These are phyloP conservation scores for Patella caerulea DNA, from an alignment of 2,888 invertebrate species.

Conservation along the genomic window DNA sequence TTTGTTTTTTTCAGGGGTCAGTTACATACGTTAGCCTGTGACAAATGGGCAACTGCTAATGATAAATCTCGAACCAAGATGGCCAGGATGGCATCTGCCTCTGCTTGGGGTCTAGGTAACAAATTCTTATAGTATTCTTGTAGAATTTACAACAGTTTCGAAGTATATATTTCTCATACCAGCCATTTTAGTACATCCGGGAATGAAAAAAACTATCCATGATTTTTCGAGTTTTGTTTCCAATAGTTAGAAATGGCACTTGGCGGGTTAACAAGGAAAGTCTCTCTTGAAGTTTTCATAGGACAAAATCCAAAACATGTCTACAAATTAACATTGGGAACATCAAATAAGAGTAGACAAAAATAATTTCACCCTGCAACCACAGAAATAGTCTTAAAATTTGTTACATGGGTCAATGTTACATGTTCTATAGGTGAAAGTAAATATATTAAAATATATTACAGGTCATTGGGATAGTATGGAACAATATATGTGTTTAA, in stretches of 20 bases:
- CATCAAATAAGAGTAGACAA: too few relatives aligned
- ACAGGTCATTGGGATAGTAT: slow-evolving; percentile 90
- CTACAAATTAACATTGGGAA: too few relatives aligned
- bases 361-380: too few relatives aligned
- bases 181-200: too few relatives aligned
- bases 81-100: slow-evolving; percentile 89
- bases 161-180: too few relatives aligned
- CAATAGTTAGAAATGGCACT: too few relatives aligned
- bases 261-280: too few relatives aligned
- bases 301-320: too few relatives aligned
- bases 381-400: not conserved
- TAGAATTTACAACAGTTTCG: too few relatives aligned
- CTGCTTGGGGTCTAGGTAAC: slow-evolving; percentile 90
- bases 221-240: too few relatives aligned
- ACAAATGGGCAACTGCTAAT: slow-evolving; percentile 82
- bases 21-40: slow-evolving; percentile 84
- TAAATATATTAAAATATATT: slow-evolving; percentile 27
- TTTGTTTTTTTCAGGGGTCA: slow-evolving; percentile 72
- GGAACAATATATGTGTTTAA: slow-evolving; percentile 89
- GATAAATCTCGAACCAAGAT: slow-evolving; percentile 75
- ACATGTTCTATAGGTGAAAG: not conserved
- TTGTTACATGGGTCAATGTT: not conserved
- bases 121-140: slow-evolving; percentile 8
- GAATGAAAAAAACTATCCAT: too few relatives aligned
- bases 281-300: too few relatives aligned